These are phyloP conservation scores for Leptopilina drosophilae DNA, from an alignment of 2,888 invertebrate genomes.

Conservation along the genomic window DNA sequence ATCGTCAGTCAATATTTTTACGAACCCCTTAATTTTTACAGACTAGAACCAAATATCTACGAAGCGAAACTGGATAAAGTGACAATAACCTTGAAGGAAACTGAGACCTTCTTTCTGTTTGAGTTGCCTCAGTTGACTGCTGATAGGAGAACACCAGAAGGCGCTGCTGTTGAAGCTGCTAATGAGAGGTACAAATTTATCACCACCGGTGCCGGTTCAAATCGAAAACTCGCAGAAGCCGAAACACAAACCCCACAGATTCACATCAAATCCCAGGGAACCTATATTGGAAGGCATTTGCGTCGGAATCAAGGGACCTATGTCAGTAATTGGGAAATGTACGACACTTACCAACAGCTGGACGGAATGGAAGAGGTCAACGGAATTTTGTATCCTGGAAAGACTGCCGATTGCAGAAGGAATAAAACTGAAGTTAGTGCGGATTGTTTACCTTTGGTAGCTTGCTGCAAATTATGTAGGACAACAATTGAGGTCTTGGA, in stretches of 20 bases:
- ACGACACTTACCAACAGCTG: constrained; percentile 81
- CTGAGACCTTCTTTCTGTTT: constrained; percentile 82
- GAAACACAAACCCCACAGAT: constrained; percentile 84
- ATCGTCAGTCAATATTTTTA: no score
- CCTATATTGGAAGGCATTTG: constrained; percentile 79
- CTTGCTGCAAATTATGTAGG: no score
- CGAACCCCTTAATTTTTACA: background rate
- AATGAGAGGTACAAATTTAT: constrained; percentile 84
- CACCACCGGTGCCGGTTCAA: constrained; percentile 83
- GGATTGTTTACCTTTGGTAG: background rate
- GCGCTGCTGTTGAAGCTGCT: constrained; percentile 79
- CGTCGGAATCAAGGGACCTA: constrained; percentile 81
- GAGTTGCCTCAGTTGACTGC: constrained; percentile 83
- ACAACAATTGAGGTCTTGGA: no score
- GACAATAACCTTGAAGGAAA: constrained; percentile 83
- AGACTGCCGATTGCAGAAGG: background rate
- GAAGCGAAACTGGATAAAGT: background rate
- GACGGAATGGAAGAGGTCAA: constrained; percentile 4
- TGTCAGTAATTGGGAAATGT: constrained; percentile 88
- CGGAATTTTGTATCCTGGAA: constrained; percentile 28
- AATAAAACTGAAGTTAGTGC: constrained; percentile 31
- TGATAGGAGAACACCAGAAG: constrained; percentile 81
- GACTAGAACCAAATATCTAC: background rate
- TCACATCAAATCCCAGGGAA: constrained; percentile 82
- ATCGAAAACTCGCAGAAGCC: constrained; percentile 82